Evolutionary conservation across 2,113 vertebrate genomes (phyloP).

Genomic region (Heterochromis multidens): DNA sequence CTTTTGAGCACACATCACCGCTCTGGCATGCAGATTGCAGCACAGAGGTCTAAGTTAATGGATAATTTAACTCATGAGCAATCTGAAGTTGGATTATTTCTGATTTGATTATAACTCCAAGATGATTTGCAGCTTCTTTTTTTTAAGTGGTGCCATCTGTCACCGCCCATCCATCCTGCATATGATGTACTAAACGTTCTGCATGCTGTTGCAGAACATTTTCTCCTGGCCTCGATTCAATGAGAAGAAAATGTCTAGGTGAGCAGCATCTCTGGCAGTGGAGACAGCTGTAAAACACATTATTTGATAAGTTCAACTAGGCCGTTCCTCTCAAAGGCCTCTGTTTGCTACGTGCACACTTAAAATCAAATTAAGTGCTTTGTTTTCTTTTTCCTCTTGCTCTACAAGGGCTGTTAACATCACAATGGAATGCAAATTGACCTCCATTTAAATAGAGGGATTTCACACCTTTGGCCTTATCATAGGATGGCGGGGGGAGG

Average conservation of each 20-base stretch:
- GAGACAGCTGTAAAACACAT: conserved; percentile 43
- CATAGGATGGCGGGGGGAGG: neutral
- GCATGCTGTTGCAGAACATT: neutral
- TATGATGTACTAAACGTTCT: conserved; percentile 42
- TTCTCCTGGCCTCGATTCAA: conserved; percentile 8
- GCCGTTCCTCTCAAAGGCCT: neutral
- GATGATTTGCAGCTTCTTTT: conserved; percentile 11
- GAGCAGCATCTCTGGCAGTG: neutral
- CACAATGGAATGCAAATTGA: conserved; percentile 63
- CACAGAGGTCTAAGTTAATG: neutral
- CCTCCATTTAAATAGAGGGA: conserved; percentile 35
- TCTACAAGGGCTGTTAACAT: conserved; percentile 41
- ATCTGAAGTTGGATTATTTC: neutral
- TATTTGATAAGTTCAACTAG: conserved; percentile 24
- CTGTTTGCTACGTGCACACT: conserved; percentile 29
- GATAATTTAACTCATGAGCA: conserved; percentile 5
- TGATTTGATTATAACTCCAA: conserved; percentile 12
- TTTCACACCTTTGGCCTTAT: conserved; percentile 53
- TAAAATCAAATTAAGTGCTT: conserved; percentile 55
- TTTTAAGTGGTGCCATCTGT: conserved; percentile 33
- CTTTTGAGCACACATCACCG: neutral
- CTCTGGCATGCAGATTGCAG: conserved; percentile 16
- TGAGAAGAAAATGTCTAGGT: neutral
- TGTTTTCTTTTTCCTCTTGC: conserved; percentile 16
- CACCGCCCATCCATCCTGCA: neutral